Base-by-base conservation (phyloP, 2,797 vertebrate genomes). In the Buphagus erythrorhynchus region DNA sequence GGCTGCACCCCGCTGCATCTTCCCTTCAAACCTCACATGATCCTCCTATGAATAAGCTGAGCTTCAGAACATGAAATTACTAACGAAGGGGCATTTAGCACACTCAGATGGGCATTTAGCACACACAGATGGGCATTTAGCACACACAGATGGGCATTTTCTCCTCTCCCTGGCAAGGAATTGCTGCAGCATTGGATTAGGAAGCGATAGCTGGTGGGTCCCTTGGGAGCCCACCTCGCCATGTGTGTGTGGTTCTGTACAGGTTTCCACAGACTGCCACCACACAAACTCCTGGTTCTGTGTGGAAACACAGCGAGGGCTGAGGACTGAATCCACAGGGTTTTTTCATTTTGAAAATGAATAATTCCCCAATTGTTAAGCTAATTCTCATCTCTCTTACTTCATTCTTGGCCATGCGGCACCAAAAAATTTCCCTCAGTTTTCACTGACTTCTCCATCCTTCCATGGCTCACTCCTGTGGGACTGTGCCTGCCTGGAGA, bases 211-310 rank as follows among this genome's bases (percentile, higher is more conserved):
- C 42, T 84, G 62, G 46, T 33, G 74, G 46, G n/a, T n/a, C 25
- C 15, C 43, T 52, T 38, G 59, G 77, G 68, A 83, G 20, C 33
- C 25, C 28, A 29, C 24, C 36, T 68, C 2, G 1, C 54, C 5
- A 5, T 26, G 5, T 4, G 16, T 26, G 48, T 25, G 24, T 5
- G 4, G 33, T 17, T 66, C 36, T 3, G 1, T 17, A n/a, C 1
- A 2, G 33, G 5, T 29, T 69, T 25, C 51, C 48, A 55, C 73
- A 92, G 38, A 31, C 26, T 58, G 25, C 19, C 1, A 3, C 12
- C 54, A 62, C 10, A 69, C 35, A 49, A 81, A 38, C 28, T 22
- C 57, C 63, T 43, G 6, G 31, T 45, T 33, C 36, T 49, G 8
- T 17, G 16, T 40, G 19, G 42, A 81, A 61, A 49, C 1, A 3